Evolutionary conservation across 2,888 invertebrate genomes (phyloP), one percentile per base, ranked within the genome.

Genomic region (Anarsia innoxiella): DNA sequence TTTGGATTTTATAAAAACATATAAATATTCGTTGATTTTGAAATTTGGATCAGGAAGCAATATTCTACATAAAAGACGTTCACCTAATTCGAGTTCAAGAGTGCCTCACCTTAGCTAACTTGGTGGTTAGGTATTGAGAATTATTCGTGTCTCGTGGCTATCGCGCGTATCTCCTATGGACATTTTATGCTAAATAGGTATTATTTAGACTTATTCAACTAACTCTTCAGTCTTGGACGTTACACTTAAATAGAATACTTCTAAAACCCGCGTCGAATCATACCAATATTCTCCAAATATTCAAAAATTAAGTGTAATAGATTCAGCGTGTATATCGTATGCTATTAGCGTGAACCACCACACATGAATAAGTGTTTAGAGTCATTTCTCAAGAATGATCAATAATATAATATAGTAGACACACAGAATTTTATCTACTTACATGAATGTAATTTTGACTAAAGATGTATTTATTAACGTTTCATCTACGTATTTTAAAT

Each of bases 171-270:
- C 70, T 72, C 70, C 72, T 78, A 77, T 76, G 80, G 82, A 82
- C 82, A 75, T 75, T 78, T 77, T 72, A 82, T 72, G 74, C 82
- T 83, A 79, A 73, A 75, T 78, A 77, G 76, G 74, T 78, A 76
- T 79, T 79, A 77, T 68, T 77, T 76, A 77, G 72, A 76, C 75
- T 79, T 82, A 80, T 66, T 78, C 69, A 76, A 68, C 78, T 82
- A 79, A 78, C 83, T 76, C 80, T 82, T 83, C 83, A 84, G 84
- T 84, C 83, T 84, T 84, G 80, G 77, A 77, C 82, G 83, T 83
- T 83, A 78, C 80, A 73, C 83, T 83, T 82, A 83, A 75, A 75
- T 82, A 79, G 72, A 80, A 80, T 79, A 82, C 66, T 77, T 68
- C 77, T 82, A 76, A 59, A 78, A 72, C 83, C 83, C 83, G 83